Evolutionary conservation across 2,113 vertebrate species (phyloP).

Genomic region (Vulpes ferrilata): DNA sequence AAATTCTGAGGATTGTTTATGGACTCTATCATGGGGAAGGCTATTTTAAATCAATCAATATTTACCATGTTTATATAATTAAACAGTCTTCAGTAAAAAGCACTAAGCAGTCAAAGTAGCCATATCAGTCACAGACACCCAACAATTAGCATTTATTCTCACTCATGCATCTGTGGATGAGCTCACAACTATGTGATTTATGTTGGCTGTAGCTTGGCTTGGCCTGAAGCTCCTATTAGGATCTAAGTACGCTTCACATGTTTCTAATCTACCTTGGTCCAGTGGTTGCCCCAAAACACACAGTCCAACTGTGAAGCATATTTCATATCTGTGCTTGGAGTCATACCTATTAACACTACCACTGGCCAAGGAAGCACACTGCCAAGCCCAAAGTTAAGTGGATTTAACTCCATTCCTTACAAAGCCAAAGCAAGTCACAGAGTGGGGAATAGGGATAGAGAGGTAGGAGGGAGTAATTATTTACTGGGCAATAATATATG

Average conservation of each 20-base stretch:
- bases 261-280: background rate
- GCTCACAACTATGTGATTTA: background rate
- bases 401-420: background rate
- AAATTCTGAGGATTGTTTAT: background rate
- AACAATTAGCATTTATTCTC: background rate
- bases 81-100: background rate
- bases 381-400: background rate
- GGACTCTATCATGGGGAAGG: background rate
- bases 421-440: background rate
- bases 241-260: background rate
- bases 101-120: background rate
- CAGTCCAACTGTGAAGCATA: background rate
- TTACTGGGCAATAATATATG: background rate
- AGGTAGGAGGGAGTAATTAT: background rate
- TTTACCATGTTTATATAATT: conserved; percentile 26
- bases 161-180: background rate
- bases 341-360: background rate
- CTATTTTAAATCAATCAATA: conserved; percentile 22
- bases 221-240: background rate
- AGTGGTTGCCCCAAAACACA: background rate
- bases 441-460: too few relatives aligned
- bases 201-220: background rate
- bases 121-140: background rate
- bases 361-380: background rate
- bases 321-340: background rate